These are phyloP conservation scores for Percopsis transmontana DNA, from an alignment of 2,113 vertebrate genomes.

Conservation along the genomic window DNA sequence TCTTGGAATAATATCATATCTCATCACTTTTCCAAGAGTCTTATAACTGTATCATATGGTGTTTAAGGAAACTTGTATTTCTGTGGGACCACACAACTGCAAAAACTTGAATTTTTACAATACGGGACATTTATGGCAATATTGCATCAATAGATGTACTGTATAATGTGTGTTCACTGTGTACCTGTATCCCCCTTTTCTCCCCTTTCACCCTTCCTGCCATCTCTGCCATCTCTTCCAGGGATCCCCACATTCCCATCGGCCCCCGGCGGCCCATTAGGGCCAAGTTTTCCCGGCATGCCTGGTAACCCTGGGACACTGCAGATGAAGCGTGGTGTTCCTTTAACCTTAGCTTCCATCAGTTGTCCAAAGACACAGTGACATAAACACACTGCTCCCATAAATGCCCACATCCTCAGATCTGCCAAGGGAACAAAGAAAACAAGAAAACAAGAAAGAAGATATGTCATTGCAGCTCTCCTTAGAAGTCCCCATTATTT, in stretches of 20 bases:
- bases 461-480: neutral
- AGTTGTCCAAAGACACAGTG: conserved; percentile 84
- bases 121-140: too few relatives aligned
- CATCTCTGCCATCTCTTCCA: conserved; percentile 96
- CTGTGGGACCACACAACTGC: too few relatives aligned
- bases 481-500: too few relatives aligned
- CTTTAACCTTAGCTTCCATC: conserved; percentile 81
- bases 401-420: conserved; percentile 85
- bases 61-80: too few relatives aligned
- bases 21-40: neutral
- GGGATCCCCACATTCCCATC: conserved; percentile 91
- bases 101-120: too few relatives aligned
- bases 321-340: conserved; percentile 85
- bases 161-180: neutral
- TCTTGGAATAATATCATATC: neutral
- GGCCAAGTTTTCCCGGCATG: conserved; percentile 82
- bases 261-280: conserved; percentile 81
- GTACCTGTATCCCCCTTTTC: conserved; percentile 93
- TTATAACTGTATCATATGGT: too few relatives aligned
- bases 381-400: conserved; percentile 85
- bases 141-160: neutral
- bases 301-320: conserved; percentile 91
- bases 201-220: conserved; percentile 93
- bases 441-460: neutral
- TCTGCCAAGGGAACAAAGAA: conserved; percentile 72